These are phyloP conservation scores for Sebastiscus albofasciatus DNA, from an alignment of 2,797 vertebrate genomes.

Conservation along the genomic window DNA sequence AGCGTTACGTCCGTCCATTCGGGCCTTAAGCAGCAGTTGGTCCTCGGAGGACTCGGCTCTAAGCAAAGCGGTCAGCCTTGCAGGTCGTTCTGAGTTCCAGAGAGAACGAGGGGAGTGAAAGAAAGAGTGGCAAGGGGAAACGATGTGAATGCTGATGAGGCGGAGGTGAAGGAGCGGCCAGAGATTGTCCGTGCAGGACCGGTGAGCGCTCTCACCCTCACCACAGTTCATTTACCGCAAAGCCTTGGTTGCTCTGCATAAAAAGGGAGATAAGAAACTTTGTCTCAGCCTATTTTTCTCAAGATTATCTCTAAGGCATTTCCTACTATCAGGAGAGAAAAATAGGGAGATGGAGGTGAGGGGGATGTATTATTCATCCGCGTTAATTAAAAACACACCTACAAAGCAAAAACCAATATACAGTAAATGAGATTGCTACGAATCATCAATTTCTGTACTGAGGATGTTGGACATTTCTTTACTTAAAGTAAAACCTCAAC, in stretches of 20 bases:
- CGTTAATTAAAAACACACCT: conserved; percentile 25
- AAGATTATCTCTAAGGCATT: conserved; percentile 27
- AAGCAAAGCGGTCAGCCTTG: conserved; percentile 54
- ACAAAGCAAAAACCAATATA: conserved; percentile 1
- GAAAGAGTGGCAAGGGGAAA: conserved; percentile 25
- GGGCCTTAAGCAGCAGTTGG: conserved; percentile 43
- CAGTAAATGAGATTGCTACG: neutral
- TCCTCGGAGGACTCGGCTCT: conserved; percentile 43
- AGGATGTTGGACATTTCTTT: conserved; percentile 6
- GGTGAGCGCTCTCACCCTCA: conserved; percentile 2
- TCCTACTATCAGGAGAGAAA: neutral
- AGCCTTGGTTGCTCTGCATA: conserved; percentile 35
- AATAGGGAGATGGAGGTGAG: neutral
- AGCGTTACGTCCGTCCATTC: conserved; percentile 45
- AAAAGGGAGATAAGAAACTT: conserved; percentile 39
- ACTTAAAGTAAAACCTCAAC: neutral
- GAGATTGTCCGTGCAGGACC: conserved; percentile 37
- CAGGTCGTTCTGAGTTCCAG: conserved; percentile 50
- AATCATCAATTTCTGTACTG: neutral
- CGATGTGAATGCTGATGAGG: conserved; percentile 67
- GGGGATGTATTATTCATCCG: conserved; percentile 13
- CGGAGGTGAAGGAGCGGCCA: conserved; percentile 45
- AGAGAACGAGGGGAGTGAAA: conserved; percentile 46
- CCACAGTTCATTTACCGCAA: conserved; percentile 45
- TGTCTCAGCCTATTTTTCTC: conserved; percentile 5